Base-by-base conservation (phyloP, 1,140 invertebrate genomes). In the Hermetia illucens region DNA sequence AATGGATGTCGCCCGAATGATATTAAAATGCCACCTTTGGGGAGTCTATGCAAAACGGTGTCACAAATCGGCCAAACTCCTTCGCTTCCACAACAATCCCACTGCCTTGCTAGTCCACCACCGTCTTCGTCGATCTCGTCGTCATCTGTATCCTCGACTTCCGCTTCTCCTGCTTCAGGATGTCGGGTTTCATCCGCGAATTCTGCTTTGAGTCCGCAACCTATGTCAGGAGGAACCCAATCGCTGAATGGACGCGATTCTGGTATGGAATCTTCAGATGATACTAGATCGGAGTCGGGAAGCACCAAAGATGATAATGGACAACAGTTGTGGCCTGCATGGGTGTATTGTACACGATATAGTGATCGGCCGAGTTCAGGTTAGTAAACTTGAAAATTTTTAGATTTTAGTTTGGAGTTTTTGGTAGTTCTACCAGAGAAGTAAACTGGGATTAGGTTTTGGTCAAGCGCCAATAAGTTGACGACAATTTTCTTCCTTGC, bases 291-390 rank as follows among this genome's bases (percentile, higher is more conserved):
- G 20, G 58, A 61, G 27, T 48, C 53, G 13, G 53, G 57, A n/a
- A 58, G 55, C 25, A 60, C 57, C 2, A 61, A 58, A 33, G 56
- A 55, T 8, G 51, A 51, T 13, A 53, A 51, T 45, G 57, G 59
- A 37, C 56, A 60, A 34, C 53, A 59, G 44, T 52, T 80, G 41
- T 84, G 88, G 82, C 93, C 93, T 0, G 91, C 92, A 1, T 97
- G 93, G 93, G 88, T 97, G 3, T 97, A 92, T 61, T 97, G 92
- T 64, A 97, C 93, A 1, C 72, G 93, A 64, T 97, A 96, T 62
- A 93, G 88, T 39, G 92, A 96, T 65, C 68, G 92, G 55, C 92
- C 93, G 5, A 93, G 88, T 47, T 89, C 89, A 65, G 92, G 91
- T 96, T 69, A 72, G 77, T 68, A 38, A n/a, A n/a, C n/a, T n/a